Evolutionary conservation across 2,888 invertebrate species (phyloP).

Genomic region (Physocephala rufipes): DNA sequence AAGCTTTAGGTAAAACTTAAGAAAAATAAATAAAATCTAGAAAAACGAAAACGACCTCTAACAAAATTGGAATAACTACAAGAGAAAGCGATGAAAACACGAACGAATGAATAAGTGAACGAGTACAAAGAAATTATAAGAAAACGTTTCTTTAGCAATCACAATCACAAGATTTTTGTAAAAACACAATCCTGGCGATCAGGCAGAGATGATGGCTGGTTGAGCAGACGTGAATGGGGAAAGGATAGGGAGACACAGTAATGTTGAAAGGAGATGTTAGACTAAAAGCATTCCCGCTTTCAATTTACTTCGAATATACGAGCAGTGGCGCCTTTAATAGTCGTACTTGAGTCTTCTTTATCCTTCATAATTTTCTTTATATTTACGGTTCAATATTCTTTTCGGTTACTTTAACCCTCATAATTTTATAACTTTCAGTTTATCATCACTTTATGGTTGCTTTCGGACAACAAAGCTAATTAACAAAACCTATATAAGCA

Average conservation of each 20-base stretch:
- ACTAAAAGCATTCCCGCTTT: too few relatives aligned
- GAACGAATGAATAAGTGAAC: background rate
- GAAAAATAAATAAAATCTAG: background rate
- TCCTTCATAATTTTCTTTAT: too few relatives aligned
- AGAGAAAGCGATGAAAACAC: background rate
- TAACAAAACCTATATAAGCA: too few relatives aligned
- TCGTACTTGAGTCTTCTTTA: background rate
- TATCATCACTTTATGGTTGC: too few relatives aligned
- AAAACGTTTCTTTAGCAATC: constrained; percentile 3
- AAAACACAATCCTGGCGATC: background rate
- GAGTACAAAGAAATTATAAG: background rate
- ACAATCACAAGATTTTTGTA: background rate
- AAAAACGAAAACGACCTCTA: background rate
- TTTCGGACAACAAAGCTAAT: too few relatives aligned
- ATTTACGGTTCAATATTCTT: too few relatives aligned
- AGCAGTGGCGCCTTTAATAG: constrained; percentile 4
- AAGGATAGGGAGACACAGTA: too few relatives aligned
- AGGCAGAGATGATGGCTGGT: background rate
- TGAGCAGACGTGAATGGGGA: background rate
- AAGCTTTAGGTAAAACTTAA: background rate
- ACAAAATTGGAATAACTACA: constrained; percentile 1
- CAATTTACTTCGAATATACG: too few relatives aligned
- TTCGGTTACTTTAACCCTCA: too few relatives aligned
- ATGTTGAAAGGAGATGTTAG: too few relatives aligned
- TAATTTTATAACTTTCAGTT: too few relatives aligned